Evolutionary conservation across 2,888 invertebrate species (phyloP).

Genomic region (Chymomyza procnemis): DNA sequence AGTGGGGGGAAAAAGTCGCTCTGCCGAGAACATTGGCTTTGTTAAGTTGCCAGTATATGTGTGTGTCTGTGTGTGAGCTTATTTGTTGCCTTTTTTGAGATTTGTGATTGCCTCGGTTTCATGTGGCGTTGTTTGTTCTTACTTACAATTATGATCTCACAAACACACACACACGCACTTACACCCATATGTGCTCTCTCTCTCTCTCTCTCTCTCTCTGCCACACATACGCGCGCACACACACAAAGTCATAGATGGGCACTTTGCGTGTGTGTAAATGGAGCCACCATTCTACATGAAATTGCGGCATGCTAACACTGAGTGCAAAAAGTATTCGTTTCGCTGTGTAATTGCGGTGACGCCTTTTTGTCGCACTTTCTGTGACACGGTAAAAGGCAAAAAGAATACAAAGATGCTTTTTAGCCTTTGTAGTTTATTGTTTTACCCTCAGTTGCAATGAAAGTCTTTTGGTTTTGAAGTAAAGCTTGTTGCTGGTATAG

Average conservation of each 20-base stretch:
- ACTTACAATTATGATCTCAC: constrained; percentile 62
- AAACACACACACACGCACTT: constrained; percentile 31
- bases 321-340: constrained; percentile 29
- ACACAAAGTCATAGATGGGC: constrained; percentile 13
- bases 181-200: constrained; percentile 12
- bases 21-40: constrained; percentile 14
- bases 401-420: constrained; percentile 45
- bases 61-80: background rate
- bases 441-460: background rate
- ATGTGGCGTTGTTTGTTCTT: constrained; percentile 31
- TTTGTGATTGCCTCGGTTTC: constrained; percentile 5
- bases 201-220: background rate
- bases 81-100: constrained; percentile 25
- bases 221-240: background rate
- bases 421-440: constrained; percentile 8
- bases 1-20: constrained; percentile 17
- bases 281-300: constrained; percentile 39
- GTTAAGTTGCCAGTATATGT: background rate
- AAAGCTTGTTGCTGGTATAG: background rate
- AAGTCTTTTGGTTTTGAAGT: background rate
- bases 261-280: constrained; percentile 18
- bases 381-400: constrained; percentile 47
- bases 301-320: background rate
- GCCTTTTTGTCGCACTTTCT: constrained; percentile 67
- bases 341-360: constrained; percentile 63